Base-by-base conservation (phyloP, 2,113 vertebrate genomes). In the Lasiurus borealis region DNA sequence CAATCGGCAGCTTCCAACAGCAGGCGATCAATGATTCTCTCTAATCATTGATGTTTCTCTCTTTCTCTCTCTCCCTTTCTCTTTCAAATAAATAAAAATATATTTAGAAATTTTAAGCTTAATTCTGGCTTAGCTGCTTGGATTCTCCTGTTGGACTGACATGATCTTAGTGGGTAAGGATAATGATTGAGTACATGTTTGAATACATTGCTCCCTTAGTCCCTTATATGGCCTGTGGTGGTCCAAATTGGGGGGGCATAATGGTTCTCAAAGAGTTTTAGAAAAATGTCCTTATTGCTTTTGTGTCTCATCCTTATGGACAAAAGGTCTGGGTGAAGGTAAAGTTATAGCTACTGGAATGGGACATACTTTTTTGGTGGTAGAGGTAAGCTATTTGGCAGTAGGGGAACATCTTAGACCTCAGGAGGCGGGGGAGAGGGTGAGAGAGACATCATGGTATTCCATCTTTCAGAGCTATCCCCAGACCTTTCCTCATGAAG, bases 401-500 rank as follows among this genome's bases (percentile, higher is more conserved):
- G 27, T 54, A 72, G 8, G 29, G 40, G 21, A 88, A 85, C 14
- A 16, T 44, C 21, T 80, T 83, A n/a, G 82, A 62, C 44, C 34
- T 44, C 6, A 11, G 57, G 54, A 86, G 57, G 15, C 64, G 52
- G 8, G 6, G 34, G 23, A 62, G 31, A 83, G 13, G n/a, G 69
- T 46, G 50, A 81, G 50, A 71, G 40, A 40, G 40, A 40, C 13
- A 66, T 27, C 16, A 4, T 44, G 29, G 69, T 77, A 27, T 46
- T 68, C 52, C 27, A 6, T 88, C 48, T 78, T 89, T 77, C 75
- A 91, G 71, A 82, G 54, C 29, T 72, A n/a, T 23, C 25, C 13
- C 21, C 48, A 12, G 15, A 23, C n/a, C 48, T 87, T 88, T 94
- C 50, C 15, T 89, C 36, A 83, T 48, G 54, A 96, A 82, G 90